Evolutionary conservation across 1,140 invertebrate species (phyloP).

Genomic region (Monochamus saltuarius): DNA sequence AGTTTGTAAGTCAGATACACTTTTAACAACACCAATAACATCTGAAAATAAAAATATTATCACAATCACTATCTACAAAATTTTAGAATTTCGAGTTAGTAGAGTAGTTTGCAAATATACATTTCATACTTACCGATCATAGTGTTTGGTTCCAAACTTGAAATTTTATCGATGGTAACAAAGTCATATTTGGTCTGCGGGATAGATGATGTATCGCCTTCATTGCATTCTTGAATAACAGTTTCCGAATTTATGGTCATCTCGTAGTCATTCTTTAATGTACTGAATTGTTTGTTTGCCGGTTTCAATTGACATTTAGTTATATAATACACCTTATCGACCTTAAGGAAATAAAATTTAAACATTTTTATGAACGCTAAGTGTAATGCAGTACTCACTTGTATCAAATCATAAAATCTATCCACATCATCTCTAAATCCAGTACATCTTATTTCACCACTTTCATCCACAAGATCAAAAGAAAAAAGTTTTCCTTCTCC

Average conservation of each 20-base stretch:
- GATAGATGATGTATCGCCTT: slow-evolving; percentile 63
- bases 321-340: slow-evolving; percentile 87
- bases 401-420: slow-evolving; percentile 86
- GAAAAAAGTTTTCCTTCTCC: slow-evolving; percentile 94
- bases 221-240: slow-evolving; percentile 68
- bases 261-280: slow-evolving; percentile 93
- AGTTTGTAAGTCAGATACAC: slow-evolving; percentile 67
- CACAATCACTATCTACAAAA: neutral
- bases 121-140: slow-evolving; percentile 66
- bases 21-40: slow-evolving; percentile 87
- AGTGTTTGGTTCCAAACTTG: slow-evolving; percentile 64
- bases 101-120: slow-evolving; percentile 26
- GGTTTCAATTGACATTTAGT: slow-evolving; percentile 79
- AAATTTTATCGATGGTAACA: slow-evolving; percentile 73
- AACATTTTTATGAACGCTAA: slow-evolving; percentile 1
- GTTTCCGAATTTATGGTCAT: slow-evolving; percentile 87
- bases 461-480: slow-evolving; percentile 90
- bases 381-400: slow-evolving; percentile 59
- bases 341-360: slow-evolving; percentile 53
- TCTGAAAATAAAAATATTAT: slow-evolving; percentile 63
- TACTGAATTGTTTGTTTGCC: slow-evolving; percentile 88
- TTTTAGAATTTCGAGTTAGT: neutral
- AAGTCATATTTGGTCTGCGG: slow-evolving; percentile 86
- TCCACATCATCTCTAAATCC: slow-evolving; percentile 90
- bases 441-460: slow-evolving; percentile 92